Evolutionary conservation across 2,888 invertebrate species (phyloP).

Genomic region (Hypercompe scribonia): DNA sequence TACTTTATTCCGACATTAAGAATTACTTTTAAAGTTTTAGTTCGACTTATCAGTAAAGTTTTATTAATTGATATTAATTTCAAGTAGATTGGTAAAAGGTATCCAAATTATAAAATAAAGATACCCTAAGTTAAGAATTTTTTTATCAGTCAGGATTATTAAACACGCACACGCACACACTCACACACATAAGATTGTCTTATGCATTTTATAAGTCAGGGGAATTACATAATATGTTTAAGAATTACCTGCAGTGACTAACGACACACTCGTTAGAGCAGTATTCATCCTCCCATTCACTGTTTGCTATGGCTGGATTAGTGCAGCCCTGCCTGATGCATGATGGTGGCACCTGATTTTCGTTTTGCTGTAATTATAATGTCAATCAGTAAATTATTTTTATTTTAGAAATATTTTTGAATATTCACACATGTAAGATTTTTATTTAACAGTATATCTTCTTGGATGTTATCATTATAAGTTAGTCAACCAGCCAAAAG

Average conservation of each 20-base stretch:
- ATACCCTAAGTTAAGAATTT: too few relatives aligned
- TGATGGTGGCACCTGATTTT: constrained; percentile 82
- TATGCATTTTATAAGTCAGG: neutral
- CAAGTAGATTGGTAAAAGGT: too few relatives aligned
- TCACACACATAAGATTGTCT: too few relatives aligned
- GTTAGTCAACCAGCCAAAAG: neutral
- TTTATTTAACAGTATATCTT: neutral
- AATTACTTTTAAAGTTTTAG: too few relatives aligned
- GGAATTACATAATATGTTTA: too few relatives aligned
- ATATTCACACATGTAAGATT: neutral
- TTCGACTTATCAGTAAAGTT: too few relatives aligned
- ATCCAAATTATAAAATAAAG: too few relatives aligned
- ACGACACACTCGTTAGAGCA: constrained; percentile 99
- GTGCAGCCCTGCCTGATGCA: constrained; percentile 96
- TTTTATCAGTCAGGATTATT: too few relatives aligned
- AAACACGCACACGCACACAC: too few relatives aligned
- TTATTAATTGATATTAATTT: too few relatives aligned
- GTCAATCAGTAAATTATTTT: constrained; percentile 19
- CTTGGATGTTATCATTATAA: neutral
- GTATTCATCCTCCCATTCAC: constrained; percentile 98
- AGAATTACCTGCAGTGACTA: constrained; percentile 93
- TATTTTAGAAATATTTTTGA: neutral
- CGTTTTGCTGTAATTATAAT: constrained; percentile 73
- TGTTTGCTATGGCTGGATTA: constrained; percentile 95
- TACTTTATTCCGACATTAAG: too few relatives aligned